Evolutionary conservation across 1,140 invertebrate species (phyloP).

Genomic region (Hylaeus volcanicus): DNA sequence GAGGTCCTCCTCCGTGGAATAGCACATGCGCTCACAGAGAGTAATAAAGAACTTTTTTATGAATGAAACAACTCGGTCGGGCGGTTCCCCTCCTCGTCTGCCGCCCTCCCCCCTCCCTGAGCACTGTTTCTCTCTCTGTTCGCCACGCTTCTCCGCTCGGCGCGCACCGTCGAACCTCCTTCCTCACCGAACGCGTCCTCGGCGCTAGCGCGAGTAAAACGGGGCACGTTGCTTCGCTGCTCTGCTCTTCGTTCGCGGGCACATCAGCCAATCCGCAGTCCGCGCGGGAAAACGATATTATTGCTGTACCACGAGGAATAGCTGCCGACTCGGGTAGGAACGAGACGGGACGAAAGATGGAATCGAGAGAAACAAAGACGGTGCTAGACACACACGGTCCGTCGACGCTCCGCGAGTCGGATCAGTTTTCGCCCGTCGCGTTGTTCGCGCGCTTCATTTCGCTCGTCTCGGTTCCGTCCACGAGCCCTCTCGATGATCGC

Average conservation of each 20-base stretch:
- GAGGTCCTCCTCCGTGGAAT: constrained; percentile 69
- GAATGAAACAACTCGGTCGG: constrained; percentile 78
- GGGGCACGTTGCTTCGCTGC: constrained; percentile 29
- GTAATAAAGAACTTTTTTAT: constrained; percentile 82
- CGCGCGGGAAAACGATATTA: constrained; percentile 77
- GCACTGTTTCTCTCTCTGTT: not conserved
- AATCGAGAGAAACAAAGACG: constrained; percentile 14
- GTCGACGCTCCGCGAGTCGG: not conserved
- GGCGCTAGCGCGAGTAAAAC: constrained; percentile 52
- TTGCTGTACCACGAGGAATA: constrained; percentile 70
- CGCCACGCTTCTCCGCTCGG: constrained; percentile 32
- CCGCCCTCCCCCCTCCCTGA: constrained; percentile 2
- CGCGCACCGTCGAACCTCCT: constrained; percentile 15
- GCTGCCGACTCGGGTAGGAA: constrained; percentile 21
- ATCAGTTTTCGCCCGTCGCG: constrained; percentile 33
- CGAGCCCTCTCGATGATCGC: not conserved
- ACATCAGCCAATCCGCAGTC: constrained; percentile 69
- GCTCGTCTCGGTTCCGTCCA: not conserved
- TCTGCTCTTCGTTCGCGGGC: constrained; percentile 21
- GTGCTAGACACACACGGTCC: constrained; percentile 27
- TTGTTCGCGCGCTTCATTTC: not conserved
- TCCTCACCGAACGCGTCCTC: constrained; percentile 11
- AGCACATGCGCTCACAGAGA: constrained; percentile 79
- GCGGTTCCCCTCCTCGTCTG: constrained; percentile 49
- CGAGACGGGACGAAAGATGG: constrained; percentile 22